Evolutionary conservation across 2,888 invertebrate genomes (phyloP), one percentile per base, ranked within the genome.

Genomic region (Liopterus haemorrhoidalis): DNA sequence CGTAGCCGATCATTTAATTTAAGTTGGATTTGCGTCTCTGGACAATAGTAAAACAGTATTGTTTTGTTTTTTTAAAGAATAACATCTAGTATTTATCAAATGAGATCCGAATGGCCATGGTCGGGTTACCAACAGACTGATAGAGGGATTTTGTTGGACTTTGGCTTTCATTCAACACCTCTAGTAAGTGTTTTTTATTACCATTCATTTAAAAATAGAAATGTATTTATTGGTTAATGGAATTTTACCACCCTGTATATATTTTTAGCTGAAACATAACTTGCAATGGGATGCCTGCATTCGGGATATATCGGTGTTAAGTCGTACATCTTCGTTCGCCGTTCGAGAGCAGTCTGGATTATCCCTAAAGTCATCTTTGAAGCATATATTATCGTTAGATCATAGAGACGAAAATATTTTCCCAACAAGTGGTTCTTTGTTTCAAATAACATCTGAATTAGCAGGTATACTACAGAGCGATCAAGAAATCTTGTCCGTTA

Each of bases 341-440:
- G 85, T 97, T 14, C 73, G 95, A 4, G 91, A 96, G 69, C 85
- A 89, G 61, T 78, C 84, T 46, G 95, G 97, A 1, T 88, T 92
- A 25, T 84, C 84, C 48, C 73, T 97, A 59, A 95, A 95, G 66
- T 94, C 94, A 0, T 75, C 91, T 2, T 55, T 93, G 24, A 81
- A 86, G 48, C 87, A 95, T 67, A 82, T 85, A 38, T 73, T 88
- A 50, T 72, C 81, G 0, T 76, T 82, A 45, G 94, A 94, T 67
- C 77, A 77, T 47, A 76, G 94, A 49, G 90, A 94, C 66, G 82
- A 81, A 57, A 66, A 70, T 3, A 79, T 92, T 45, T 87, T 94
- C 66, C 93, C 94, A 2, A 78, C 77, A 5, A 68, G 70, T 28
- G 94, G 94, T 3, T 65, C 78, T 4, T 70, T 83, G 52, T 66